Evolutionary conservation across 2,797 vertebrate genomes (phyloP).

Genomic region (Lepus oiostolus): DNA sequence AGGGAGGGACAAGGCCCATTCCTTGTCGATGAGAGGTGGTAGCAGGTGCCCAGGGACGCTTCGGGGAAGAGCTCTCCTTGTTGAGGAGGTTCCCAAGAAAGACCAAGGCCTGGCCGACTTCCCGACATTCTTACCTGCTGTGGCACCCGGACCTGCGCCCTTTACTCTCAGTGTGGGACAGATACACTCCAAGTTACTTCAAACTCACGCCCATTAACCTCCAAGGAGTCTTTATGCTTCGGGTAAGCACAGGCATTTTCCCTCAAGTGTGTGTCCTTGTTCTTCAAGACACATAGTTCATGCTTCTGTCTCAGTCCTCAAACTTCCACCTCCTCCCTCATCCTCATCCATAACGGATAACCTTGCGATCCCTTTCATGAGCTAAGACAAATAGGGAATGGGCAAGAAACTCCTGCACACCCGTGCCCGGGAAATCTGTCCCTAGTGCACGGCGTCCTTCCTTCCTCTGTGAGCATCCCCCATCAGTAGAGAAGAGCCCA

Average conservation of each 20-base stretch:
- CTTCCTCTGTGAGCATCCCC: not conserved
- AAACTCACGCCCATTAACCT: not conserved
- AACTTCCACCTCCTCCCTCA: not conserved
- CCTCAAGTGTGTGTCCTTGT: not conserved
- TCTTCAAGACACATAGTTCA: not conserved
- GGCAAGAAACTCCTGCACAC: too few relatives aligned
- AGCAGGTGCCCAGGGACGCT: not conserved
- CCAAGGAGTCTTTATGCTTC: not conserved
- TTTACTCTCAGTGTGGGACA: not conserved
- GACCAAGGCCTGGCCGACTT: not conserved
- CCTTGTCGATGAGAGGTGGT: not conserved
- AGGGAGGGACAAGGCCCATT: not conserved
- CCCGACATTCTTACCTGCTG: not conserved
- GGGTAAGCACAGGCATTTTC: not conserved
- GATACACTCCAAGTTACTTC: not conserved
- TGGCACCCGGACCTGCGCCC: too few relatives aligned
- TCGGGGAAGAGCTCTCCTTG: not conserved
- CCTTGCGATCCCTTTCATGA: too few relatives aligned
- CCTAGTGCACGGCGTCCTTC: not conserved
- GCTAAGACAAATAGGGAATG: not conserved
- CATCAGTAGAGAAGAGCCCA: not conserved
- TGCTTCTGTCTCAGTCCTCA: not conserved
- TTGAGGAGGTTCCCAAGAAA: not conserved
- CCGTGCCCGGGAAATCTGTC: not conserved
- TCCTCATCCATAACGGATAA: not conserved